Percentiles rank a stretch among this genome's conserved stretches.
Conservation (phyloP, 2,113 vertebrate species). For the Grammomys surdaster region DNA sequence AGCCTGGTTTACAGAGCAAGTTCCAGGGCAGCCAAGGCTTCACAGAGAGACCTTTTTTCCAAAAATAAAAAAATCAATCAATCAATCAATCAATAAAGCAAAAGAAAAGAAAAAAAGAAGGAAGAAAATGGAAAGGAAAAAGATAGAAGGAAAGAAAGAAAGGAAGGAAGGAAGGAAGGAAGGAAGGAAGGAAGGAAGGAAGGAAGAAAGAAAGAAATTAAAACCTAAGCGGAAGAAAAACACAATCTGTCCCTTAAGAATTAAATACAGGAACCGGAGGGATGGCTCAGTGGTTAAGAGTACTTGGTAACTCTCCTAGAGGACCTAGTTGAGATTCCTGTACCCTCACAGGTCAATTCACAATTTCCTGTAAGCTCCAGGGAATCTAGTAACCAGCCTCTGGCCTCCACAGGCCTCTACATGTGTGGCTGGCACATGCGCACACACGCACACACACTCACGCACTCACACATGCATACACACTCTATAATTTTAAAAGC, state of each 20-base stretch:
- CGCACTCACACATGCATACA: not conserved
- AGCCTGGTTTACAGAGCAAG: too few relatives aligned
- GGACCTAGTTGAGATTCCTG: not conserved
- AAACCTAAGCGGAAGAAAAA: not conserved
- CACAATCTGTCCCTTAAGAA: not conserved
- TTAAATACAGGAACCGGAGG: not conserved
- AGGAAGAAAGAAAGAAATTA: too few relatives aligned
- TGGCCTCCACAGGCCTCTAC: not conserved
- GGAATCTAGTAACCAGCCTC: not conserved
- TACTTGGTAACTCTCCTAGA: not conserved
- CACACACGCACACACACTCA: not conserved
- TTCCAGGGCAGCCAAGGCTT: not conserved
- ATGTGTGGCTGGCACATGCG: not conserved
- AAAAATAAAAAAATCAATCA: not conserved
- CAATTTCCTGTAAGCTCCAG: not conserved
- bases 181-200: too few relatives aligned
- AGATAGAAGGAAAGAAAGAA: too few relatives aligned
- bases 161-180: too few relatives aligned
- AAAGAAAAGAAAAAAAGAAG: too few relatives aligned
- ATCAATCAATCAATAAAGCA: not conserved
- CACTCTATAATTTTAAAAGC: not conserved
- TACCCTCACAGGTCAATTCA: not conserved
- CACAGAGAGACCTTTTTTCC: not conserved
- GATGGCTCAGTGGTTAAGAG: not conserved
- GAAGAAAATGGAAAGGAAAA: too few relatives aligned